Evolutionary conservation across 2,113 vertebrate genomes (phyloP).

Genomic region (Clinocottus analis): DNA sequence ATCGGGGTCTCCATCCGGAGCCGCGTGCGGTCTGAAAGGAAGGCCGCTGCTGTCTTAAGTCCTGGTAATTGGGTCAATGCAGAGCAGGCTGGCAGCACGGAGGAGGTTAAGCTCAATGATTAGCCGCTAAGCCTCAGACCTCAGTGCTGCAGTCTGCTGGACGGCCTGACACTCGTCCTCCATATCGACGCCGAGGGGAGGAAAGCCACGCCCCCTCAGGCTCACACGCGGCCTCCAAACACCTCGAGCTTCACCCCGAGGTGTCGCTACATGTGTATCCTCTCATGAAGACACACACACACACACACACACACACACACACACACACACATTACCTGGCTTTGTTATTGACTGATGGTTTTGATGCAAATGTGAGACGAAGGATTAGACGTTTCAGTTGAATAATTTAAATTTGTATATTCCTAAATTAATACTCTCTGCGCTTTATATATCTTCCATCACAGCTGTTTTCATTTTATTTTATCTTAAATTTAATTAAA

Average conservation of each 20-base stretch:
- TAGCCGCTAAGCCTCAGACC: constrained; percentile 79
- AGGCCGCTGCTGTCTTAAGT: constrained; percentile 70
- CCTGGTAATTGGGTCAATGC: constrained; percentile 83
- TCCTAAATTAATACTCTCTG: too few relatives aligned
- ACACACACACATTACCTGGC: too few relatives aligned
- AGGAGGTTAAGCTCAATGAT: constrained; percentile 81
- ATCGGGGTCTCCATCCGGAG: constrained; percentile 38
- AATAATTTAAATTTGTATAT: too few relatives aligned
- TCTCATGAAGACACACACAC: not conserved
- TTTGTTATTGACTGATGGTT: too few relatives aligned
- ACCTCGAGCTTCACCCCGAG: not conserved
- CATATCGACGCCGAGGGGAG: constrained; percentile 35
- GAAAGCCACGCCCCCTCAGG: not conserved
- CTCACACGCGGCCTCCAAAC: not conserved
- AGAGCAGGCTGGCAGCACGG: constrained; percentile 67
- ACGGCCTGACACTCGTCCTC: constrained; percentile 29
- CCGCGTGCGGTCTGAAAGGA: constrained; percentile 43
- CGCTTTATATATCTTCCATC: too few relatives aligned
- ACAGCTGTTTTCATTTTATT: too few relatives aligned
- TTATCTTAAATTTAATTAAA: too few relatives aligned
- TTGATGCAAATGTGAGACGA: too few relatives aligned
- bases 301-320: constrained; percentile 26
- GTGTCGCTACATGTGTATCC: too few relatives aligned
- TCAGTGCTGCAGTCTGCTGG: constrained; percentile 70
- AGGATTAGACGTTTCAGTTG: too few relatives aligned